Evolutionary conservation across 2,888 invertebrate genomes (phyloP), one percentile per base, ranked within the genome.

Genomic region (Muscina levida): DNA sequence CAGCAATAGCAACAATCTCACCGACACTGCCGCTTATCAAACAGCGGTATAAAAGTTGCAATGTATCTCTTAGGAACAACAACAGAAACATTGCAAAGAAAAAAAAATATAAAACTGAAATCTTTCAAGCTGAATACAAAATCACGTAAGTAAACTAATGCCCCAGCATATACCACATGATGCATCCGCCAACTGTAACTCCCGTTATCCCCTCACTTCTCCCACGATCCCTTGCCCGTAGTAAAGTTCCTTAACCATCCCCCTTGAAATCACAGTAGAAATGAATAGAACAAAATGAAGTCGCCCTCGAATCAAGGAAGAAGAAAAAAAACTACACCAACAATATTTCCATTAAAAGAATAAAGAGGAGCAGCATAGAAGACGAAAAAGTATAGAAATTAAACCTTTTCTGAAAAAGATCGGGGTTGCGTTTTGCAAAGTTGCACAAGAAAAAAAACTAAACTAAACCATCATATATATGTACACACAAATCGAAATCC

Each of bases 121-220:
- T 72, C 75, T 76, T 75, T 75, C 68, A 15, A 39, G 24, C 39
- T 72, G 68, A 75, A 82, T 77, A 85, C 84, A 84, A 88, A 87
- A 87, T 86, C 87, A 87, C 87, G 87, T 86, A 87, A 88, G 86
- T 85, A 88, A 88, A 87, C 88, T 87, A 88, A 87, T 88, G 87
- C 88, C 85, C 84, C 37, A 37, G 31, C 59, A 37, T 31, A 31
- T 31, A 31, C 2, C 15, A 8, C 10, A 31, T 31, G 31, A 31
- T 31, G 31, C 31, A 31, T 31, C 8, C 59, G 15, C 5, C 85
- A 88, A 84, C 87, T 87, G 87, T 84, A 86, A 84, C 86, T 86
- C 84, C 42, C 42, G 5, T n/a, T n/a, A 22, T 26, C n/a, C 22
- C 15, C n/a, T 1, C n/a, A 22, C 46, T 31, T 26, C 26, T n/a